These are phyloP conservation scores for Argopecten irradians DNA, from an alignment of 1,140 invertebrate genomes.

Conservation along the genomic window DNA sequence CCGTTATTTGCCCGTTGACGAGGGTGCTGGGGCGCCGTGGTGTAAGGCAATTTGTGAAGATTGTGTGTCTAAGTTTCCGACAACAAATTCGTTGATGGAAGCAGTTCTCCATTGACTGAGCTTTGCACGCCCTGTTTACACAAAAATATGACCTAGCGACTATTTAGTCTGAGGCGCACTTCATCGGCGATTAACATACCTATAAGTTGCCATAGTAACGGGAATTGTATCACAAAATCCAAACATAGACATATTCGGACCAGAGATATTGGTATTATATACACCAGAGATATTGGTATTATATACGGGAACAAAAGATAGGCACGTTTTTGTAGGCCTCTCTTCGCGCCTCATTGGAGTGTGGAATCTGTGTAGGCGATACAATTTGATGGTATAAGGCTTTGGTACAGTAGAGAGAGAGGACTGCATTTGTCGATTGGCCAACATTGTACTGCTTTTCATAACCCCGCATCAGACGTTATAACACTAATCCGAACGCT, in stretches of 20 bases:
- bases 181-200: background rate
- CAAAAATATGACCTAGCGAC: background rate
- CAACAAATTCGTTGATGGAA: background rate
- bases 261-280: background rate
- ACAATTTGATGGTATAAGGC: background rate
- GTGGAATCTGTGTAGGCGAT: background rate
- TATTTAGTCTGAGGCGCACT: background rate
- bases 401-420: background rate
- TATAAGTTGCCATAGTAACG: background rate
- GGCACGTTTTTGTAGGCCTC: background rate
- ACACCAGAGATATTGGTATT: background rate
- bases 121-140: background rate
- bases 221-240: slow-evolving; percentile 9
- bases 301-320: background rate
- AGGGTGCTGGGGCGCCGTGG: background rate
- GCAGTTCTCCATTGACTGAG: background rate
- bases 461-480: no score
- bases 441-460: no score
- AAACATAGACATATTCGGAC: background rate
- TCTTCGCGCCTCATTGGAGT: background rate
- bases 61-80: background rate
- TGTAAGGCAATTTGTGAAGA: background rate
- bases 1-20: background rate
- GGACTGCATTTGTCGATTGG: background rate
- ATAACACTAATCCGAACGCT: no score